Conservation (phyloP, 2,797 vertebrate genomes). For the Decapterus maruadsi region DNA sequence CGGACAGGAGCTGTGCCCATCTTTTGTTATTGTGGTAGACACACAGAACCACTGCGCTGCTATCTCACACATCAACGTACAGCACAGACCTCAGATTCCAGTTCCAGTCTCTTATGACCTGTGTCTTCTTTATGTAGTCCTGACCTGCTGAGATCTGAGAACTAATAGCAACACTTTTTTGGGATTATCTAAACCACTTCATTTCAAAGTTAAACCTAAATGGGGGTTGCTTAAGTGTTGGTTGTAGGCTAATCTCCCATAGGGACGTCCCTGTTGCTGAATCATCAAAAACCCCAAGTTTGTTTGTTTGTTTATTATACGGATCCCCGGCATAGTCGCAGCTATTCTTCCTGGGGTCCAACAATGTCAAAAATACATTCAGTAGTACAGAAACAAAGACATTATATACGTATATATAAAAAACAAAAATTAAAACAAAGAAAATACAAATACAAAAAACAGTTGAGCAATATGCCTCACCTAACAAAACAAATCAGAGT, state of each 20-base stretch:
- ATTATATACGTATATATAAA: too few species aligned
- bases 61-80: background rate
- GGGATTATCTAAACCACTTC: background rate
- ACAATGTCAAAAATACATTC: too few species aligned
- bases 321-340: too few species aligned
- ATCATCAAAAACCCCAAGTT: background rate
- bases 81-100: background rate
- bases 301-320: too few species aligned
- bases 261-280: background rate
- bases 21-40: slow-evolving; percentile 29
- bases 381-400: too few species aligned
- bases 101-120: background rate
- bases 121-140: background rate
- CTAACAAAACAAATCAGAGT: too few species aligned
- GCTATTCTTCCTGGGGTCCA: too few species aligned
- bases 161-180: background rate
- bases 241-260: background rate
- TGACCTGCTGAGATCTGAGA: background rate
- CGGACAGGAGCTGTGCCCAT: slow-evolving; percentile 33
- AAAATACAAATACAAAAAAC: too few species aligned
- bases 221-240: background rate
- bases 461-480: too few species aligned
- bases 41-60: slow-evolving; percentile 4
- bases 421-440: too few species aligned
- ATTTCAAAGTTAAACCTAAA: background rate